phyloP scores from a whole-genome alignment of 2,797 vertebrate genomes.

The Diplodus sargus region DNA sequence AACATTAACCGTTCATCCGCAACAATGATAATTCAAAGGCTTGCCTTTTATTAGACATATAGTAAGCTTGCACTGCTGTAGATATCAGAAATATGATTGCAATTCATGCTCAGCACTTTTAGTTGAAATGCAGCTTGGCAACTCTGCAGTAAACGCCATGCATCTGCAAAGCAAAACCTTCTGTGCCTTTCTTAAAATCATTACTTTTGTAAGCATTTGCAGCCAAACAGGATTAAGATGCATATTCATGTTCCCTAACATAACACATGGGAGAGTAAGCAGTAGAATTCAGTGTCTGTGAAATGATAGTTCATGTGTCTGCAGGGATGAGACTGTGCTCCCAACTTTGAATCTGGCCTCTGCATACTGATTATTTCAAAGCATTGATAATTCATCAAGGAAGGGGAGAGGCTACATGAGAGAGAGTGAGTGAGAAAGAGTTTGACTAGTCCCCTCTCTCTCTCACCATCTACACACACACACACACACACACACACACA shows the following conservation, averaged over 20 bases:
- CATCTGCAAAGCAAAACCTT: slow-evolving; percentile 43
- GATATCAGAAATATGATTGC: slow-evolving; percentile 39
- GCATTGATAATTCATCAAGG: slow-evolving; percentile 84
- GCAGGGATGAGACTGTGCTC: slow-evolving; percentile 68
- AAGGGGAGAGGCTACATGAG: slow-evolving; percentile 47
- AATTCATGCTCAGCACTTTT: slow-evolving; percentile 53
- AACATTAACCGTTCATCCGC: slow-evolving; percentile 18
- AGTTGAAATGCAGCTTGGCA: slow-evolving; percentile 51
- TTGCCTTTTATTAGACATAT: slow-evolving; percentile 23
- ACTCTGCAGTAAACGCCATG: slow-evolving; percentile 31
- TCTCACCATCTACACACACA: slow-evolving; percentile 14
- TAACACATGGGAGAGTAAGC: slow-evolving; percentile 45
- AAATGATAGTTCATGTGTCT: slow-evolving; percentile 64
- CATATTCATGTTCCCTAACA: slow-evolving; percentile 48
- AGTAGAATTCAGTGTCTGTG: slow-evolving; percentile 47
- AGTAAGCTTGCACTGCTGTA: slow-evolving; percentile 24
- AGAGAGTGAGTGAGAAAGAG: slow-evolving; percentile 41
- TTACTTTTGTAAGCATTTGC: slow-evolving; percentile 26
- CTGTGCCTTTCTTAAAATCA: slow-evolving; percentile 41
- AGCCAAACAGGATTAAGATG: slow-evolving; percentile 62
- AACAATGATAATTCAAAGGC: slow-evolving; percentile 22
- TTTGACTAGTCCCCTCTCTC: slow-evolving; percentile 45
- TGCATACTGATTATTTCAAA: slow-evolving; percentile 81
- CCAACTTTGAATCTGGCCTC: slow-evolving; percentile 76
- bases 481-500: neutral